phyloP scores from a whole-genome alignment of 2,888 invertebrate genomes.

The Caenorhabditis doughertyi region DNA sequence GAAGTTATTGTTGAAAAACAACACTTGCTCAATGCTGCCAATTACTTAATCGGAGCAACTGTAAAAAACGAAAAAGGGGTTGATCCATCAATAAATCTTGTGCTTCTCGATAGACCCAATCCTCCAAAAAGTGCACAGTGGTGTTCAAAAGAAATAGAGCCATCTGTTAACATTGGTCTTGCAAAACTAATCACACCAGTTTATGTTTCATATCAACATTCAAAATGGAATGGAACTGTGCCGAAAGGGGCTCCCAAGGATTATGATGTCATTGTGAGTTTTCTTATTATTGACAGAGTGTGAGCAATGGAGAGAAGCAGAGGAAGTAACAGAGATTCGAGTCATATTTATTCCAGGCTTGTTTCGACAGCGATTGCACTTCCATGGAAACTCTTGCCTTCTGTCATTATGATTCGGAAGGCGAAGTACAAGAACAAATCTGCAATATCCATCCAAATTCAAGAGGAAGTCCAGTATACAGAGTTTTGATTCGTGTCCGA shows the following conservation, averaged over 20 bases:
- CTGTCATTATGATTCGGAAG: neutral
- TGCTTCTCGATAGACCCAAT: neutral
- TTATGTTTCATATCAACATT: slow-evolving; percentile 52
- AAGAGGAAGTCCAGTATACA: no score
- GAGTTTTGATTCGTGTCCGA: no score
- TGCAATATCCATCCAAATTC: no score
- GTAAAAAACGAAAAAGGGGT: no score
- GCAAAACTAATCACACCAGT: slow-evolving; percentile 20
- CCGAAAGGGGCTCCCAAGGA: slow-evolving; percentile 46
- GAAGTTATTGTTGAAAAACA: no score
- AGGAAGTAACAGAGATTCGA: no score
- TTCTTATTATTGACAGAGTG: no score
- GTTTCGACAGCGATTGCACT: neutral
- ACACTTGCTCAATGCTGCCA: no score
- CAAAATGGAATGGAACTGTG: slow-evolving; percentile 45
- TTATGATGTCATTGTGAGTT: slow-evolving; percentile 46
- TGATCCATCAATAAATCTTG: no score
- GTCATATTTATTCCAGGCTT: slow-evolving; percentile 6
- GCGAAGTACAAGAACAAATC: no score
- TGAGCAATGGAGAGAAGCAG: no score
- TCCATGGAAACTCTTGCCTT: neutral
- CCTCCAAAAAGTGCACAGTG: neutral
- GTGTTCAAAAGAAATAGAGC: neutral
- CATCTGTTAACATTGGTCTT: slow-evolving; percentile 3
- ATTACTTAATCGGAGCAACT: no score